These are phyloP conservation scores for Silurus asotus DNA, from an alignment of 2,113 vertebrate species.

Conservation along the genomic window DNA sequence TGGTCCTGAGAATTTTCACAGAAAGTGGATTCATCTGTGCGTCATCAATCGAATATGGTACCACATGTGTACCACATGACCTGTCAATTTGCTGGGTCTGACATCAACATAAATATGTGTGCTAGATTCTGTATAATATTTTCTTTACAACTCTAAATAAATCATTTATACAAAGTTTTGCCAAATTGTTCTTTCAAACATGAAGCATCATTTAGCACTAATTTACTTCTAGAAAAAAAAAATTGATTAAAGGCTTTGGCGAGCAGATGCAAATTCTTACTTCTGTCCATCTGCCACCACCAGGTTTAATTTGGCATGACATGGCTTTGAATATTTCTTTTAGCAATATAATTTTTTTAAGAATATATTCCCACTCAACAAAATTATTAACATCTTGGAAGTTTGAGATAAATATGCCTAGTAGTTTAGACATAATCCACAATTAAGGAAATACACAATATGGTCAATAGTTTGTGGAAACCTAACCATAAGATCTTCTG, in stretches of 20 bases:
- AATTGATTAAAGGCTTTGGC: background rate
- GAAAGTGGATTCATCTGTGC: background rate
- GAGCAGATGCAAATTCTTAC: background rate
- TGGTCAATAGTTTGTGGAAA: no score
- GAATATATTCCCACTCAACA: background rate
- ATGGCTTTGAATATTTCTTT: background rate
- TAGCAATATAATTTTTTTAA: background rate
- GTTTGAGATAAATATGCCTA: background rate
- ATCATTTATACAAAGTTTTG: background rate
- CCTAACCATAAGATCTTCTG: no score
- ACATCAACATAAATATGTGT: background rate
- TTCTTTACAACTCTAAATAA: no score
- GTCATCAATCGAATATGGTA: constrained; percentile 22
- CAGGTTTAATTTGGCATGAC: background rate
- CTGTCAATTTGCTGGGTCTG: background rate
- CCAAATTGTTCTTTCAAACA: background rate
- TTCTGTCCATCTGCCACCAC: background rate
- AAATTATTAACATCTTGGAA: background rate
- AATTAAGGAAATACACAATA: no score
- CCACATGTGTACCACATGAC: background rate
- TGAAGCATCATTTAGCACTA: background rate
- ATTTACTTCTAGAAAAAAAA: background rate
- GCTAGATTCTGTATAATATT: background rate
- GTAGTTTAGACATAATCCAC: background rate
- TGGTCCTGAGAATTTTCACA: constrained; percentile 10